These are phyloP conservation scores for Dolichomitus sp. DNA, from an alignment of 2,888 invertebrate genomes.

Conservation along the genomic window DNA sequence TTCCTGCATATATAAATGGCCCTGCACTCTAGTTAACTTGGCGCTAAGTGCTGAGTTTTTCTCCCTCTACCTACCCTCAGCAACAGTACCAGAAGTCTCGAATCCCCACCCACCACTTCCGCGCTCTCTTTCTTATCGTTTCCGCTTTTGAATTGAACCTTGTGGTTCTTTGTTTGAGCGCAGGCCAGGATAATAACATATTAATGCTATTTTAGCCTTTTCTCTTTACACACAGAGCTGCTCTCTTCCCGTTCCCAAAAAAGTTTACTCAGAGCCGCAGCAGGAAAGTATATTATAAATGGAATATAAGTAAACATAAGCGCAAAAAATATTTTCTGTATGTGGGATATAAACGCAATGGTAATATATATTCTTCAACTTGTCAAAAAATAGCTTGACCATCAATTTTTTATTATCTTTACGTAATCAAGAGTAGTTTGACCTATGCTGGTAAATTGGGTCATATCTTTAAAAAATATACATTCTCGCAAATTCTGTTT, in stretches of 20 bases:
- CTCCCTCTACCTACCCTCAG: slow-evolving; percentile 28
- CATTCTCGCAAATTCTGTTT: background rate
- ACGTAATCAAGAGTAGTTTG: background rate
- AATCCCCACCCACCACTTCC: slow-evolving; percentile 24
- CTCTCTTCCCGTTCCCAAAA: slow-evolving; percentile 2
- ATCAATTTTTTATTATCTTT: no score
- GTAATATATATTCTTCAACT: background rate
- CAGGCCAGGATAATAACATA: slow-evolving; percentile 44
- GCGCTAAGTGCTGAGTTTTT: slow-evolving; percentile 69
- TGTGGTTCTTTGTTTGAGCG: slow-evolving; percentile 47
- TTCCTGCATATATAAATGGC: slow-evolving; percentile 74
- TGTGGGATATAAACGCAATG: background rate
- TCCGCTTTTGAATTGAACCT: slow-evolving; percentile 56
- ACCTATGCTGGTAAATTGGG: background rate
- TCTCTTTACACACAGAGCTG: slow-evolving; percentile 34
- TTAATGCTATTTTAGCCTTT: slow-evolving; percentile 43
- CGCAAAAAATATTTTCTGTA: background rate
- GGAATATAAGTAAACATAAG: background rate
- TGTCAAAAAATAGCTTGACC: no score
- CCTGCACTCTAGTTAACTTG: slow-evolving; percentile 73
- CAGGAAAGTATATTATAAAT: background rate
- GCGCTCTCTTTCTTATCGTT: slow-evolving; percentile 57
- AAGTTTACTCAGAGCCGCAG: background rate
- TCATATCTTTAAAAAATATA: background rate
- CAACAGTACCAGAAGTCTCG: slow-evolving; percentile 47